Evolutionary conservation across 2,797 vertebrate genomes (phyloP), one percentile per base, ranked within the genome.

Genomic region (Pseudochaenichthys georgianus): DNA sequence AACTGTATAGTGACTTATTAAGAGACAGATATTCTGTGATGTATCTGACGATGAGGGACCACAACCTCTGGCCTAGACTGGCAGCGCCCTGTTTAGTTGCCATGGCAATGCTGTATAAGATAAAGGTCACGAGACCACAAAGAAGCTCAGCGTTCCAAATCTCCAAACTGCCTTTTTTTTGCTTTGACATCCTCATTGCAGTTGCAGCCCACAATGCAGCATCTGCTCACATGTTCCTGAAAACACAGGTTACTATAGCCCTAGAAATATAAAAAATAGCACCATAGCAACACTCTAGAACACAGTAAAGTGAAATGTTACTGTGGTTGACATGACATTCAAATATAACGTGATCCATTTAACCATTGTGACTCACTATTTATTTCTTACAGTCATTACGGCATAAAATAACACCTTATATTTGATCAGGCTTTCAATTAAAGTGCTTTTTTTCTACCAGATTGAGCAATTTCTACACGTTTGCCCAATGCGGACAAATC

Each of bases 71-170:
- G 23, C 38, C 77, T 57, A 61, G 77, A 73, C 72, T 78, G 74
- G 78, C 68, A 70, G 89, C 76, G 28, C 79, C 88, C 74, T 60
- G 54, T 67, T 60, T 10, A 62, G 93, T 94, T 95, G 92, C 92
- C 90, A 93, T 93, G 90, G 89, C 76, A 80, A 95, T 84, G 51
- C 31, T 53, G 79, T 47, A 51, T 5, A 13, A 81, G 87, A 84
- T 88, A 92, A 93, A 93, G 90, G 92, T 95, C 89, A 88, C 80
- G 82, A 77, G 69, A 78, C 73, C 75, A 73, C 84, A 81, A 68
- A 87, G 78, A 73, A 81, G 67, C 75, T 70, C 28, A 45, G 62
- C 65, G 75, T 81, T 61, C 73, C 43, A 67, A 66, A 76, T 77
- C 61, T 64, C 62, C 38, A 79, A 62, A 63, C 50, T 51, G 66